These are phyloP conservation scores for Geodia barretti DNA, from an alignment of 37 sponge, comb jelly and placozoan species.

Conservation along the genomic window DNA sequence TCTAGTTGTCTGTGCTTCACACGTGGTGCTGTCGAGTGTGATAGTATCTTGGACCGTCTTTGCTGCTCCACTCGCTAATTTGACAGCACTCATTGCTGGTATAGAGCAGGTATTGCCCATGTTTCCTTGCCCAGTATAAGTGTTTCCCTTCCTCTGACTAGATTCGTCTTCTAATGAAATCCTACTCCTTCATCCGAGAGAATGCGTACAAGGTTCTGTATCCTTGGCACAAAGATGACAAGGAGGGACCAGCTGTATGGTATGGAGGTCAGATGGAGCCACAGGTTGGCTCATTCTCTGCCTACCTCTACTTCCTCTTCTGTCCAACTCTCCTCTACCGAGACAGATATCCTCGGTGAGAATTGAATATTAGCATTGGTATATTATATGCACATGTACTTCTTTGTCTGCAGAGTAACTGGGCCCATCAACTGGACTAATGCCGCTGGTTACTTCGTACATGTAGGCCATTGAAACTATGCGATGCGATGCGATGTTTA, in stretches of 20 bases:
- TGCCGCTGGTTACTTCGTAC: conserved; percentile 19
- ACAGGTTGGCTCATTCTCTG: conserved; percentile 61
- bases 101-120: too few relatives aligned
- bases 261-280: conserved; percentile 78
- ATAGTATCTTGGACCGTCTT: too few relatives aligned
- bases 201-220: conserved; percentile 57
- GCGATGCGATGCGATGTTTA: not conserved
- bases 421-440: too few relatives aligned
- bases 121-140: too few relatives aligned
- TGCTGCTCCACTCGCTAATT: too few relatives aligned
- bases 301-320: conserved; percentile 88
- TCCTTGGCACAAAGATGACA: conserved; percentile 53
- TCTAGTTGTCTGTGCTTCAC: too few relatives aligned
- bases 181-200: conserved; percentile 63
- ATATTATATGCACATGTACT: conserved; percentile 6
- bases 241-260: conserved; percentile 73
- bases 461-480: conserved; percentile 26
- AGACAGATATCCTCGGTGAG: conserved; percentile 80
- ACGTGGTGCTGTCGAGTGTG: too few relatives aligned
- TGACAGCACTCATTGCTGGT: too few relatives aligned
- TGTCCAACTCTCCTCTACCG: conserved; percentile 82
- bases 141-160: too few relatives aligned
- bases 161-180: too few relatives aligned
- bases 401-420: too few relatives aligned
- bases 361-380: not conserved